Conservation (phyloP, 23 tunicate species). For the Diplosoma virens region DNA sequence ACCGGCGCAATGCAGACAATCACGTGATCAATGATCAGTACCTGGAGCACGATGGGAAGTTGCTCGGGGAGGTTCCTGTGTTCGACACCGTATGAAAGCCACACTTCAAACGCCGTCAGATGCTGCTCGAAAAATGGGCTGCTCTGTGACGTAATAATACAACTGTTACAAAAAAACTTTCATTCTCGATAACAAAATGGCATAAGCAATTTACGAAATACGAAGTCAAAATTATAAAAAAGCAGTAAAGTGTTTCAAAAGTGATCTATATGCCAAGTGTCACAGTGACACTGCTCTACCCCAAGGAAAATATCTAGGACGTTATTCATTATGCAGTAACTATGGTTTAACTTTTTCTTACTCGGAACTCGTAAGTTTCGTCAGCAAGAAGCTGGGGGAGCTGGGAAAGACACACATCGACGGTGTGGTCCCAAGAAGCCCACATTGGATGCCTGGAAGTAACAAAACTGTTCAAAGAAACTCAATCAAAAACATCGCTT, state of each 20-base stretch:
- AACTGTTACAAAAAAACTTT: too few relatives aligned
- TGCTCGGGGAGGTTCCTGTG: slow-evolving; percentile 81
- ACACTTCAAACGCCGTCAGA: slow-evolving; percentile 83
- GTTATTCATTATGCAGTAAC: too few relatives aligned
- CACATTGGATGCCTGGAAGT: slow-evolving; percentile 88
- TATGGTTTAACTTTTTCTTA: too few relatives aligned
- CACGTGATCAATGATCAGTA: slow-evolving; percentile 12
- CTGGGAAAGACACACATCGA: slow-evolving; percentile 83
- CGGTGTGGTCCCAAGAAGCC: slow-evolving; percentile 94
- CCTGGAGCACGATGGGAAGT: slow-evolving; percentile 90
- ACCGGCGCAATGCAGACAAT: too few relatives aligned
- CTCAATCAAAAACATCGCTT: too few relatives aligned
- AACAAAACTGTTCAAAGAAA: background rate
- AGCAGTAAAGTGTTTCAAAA: too few relatives aligned
- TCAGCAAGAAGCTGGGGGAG: slow-evolving; percentile 58
- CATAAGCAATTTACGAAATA: background rate
- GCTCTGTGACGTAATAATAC: slow-evolving; percentile 41
- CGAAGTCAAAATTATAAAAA: background rate
- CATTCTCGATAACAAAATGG: background rate
- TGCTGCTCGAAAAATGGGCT: slow-evolving; percentile 89
- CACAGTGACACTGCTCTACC: too few relatives aligned
- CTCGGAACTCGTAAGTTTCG: slow-evolving; percentile 67
- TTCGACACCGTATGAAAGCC: slow-evolving; percentile 76
- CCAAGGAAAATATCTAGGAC: too few relatives aligned
- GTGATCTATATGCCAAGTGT: too few relatives aligned